Conservation (phyloP, 2,888 invertebrate genomes). For the Thysanoteuthis rhombus region DNA sequence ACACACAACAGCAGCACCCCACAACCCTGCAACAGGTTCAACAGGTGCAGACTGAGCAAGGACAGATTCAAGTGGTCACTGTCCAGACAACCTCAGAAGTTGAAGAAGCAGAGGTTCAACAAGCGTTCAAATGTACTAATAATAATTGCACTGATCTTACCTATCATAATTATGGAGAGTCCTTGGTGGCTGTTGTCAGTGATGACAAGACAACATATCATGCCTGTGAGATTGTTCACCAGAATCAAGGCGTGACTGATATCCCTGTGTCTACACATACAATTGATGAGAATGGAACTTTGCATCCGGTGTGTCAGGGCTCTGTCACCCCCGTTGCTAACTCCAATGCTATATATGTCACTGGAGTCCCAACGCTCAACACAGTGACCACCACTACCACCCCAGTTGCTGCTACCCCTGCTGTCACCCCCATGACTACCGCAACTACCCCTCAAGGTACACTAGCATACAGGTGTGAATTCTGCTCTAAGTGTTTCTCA, state of each 20-base stretch:
- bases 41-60: neutral
- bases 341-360: neutral
- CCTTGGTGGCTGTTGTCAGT: neutral
- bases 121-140: constrained; percentile 13
- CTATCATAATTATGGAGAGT: neutral
- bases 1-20: neutral
- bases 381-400: neutral
- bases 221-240: neutral
- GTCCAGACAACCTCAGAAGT: neutral
- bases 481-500: constrained; percentile 2
- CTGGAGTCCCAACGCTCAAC: neutral
- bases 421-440: neutral
- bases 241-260: neutral
- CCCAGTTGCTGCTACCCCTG: neutral
- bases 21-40: neutral
- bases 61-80: constrained; percentile 17
- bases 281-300: neutral
- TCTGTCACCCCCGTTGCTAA: neutral
- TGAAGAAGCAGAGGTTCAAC: neutral
- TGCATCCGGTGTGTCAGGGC: neutral
- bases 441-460: neutral
- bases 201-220: neutral
- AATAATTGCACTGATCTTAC: neutral
- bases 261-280: neutral
- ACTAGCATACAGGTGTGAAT: neutral